Percentiles rank a stretch among this genome's conserved stretches.
Evolutionary conservation across 2,113 vertebrate genomes (phyloP).

Genomic region (Calcarius ornatus): DNA sequence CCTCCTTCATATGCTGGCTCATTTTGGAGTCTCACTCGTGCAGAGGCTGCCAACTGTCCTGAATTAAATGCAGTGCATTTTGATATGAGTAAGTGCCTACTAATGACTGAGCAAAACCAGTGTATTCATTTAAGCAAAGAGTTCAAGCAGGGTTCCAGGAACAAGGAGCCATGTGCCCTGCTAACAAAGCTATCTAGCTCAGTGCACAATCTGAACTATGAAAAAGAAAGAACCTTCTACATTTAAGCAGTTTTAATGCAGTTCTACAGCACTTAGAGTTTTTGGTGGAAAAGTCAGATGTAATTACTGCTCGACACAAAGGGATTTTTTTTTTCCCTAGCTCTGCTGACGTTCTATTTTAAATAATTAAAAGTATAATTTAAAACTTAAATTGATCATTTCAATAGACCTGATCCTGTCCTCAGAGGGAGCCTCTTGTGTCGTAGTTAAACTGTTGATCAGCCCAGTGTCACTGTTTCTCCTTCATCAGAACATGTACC

Average conservation of each 20-base stretch:
- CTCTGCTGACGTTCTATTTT: not conserved
- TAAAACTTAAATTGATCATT: conserved; percentile 12
- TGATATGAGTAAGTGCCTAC: conserved; percentile 21
- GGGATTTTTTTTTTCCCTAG: conserved; percentile 2
- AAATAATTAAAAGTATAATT: conserved; percentile 55
- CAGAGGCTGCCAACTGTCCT: conserved; percentile 69
- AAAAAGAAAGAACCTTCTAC: conserved; percentile 25
- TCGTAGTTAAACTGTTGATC: conserved; percentile 3
- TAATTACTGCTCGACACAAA: conserved; percentile 59
- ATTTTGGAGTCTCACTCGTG: conserved; percentile 63
- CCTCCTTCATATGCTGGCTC: conserved; percentile 18
- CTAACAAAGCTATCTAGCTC: conserved; percentile 59
- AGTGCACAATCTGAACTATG: conserved; percentile 13
- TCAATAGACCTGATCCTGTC: not conserved
- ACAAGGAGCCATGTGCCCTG: not conserved
- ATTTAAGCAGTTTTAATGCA: conserved; percentile 36
- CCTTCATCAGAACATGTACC: conserved; percentile 46
- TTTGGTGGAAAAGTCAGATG: conserved; percentile 24
- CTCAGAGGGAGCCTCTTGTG: conserved; percentile 10
- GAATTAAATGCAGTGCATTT: conserved; percentile 54
- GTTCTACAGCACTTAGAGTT: not conserved
- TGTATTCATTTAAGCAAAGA: conserved; percentile 34
- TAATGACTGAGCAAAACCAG: conserved; percentile 60
- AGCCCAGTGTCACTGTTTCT: conserved; percentile 7
- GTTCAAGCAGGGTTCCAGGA: conserved; percentile 45